Conservation (phyloP, 1,140 invertebrate genomes). For the Papilio aristodemus region DNA sequence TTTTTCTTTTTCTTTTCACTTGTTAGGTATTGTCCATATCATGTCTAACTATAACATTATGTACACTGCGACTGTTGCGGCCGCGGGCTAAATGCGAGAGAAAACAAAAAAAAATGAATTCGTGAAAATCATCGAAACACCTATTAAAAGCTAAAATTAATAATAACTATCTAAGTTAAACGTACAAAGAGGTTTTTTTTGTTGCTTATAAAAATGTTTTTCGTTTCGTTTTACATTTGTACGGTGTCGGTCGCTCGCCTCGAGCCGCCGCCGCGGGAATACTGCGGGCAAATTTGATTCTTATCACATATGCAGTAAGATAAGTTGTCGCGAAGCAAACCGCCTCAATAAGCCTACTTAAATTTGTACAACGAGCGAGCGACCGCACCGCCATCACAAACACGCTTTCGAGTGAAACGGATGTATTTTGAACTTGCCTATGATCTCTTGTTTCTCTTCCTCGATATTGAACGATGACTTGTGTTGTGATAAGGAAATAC, state of each 20-base stretch:
- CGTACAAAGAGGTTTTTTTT: conserved; percentile 62
- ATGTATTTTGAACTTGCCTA: conserved; percentile 25
- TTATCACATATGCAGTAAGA: conserved; percentile 67
- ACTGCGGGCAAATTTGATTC: conserved; percentile 51
- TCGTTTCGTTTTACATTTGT: conserved; percentile 38
- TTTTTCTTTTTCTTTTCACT: conserved; percentile 63
- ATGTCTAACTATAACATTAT: conserved; percentile 73
- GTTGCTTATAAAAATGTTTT: conserved; percentile 40
- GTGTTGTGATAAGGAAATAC: background rate
- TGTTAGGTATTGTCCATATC: conserved; percentile 79
- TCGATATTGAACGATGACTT: background rate
- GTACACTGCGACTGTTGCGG: conserved; percentile 52
- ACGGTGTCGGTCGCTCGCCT: conserved; percentile 41
- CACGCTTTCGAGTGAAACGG: conserved; percentile 8
- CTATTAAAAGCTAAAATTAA: conserved; percentile 76
- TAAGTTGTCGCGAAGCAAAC: conserved; percentile 46
- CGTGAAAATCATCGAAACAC: conserved; percentile 74
- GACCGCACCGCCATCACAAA: conserved; percentile 28
- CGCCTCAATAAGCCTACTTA: conserved; percentile 55
- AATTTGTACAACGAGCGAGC: conserved; percentile 39
- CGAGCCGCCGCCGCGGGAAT: conserved; percentile 35
- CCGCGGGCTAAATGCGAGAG: conserved; percentile 55
- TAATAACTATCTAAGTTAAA: conserved; percentile 74
- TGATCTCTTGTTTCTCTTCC: background rate
- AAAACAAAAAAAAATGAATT: conserved; percentile 55